These are phyloP conservation scores for Trachelus troglodyta DNA, from an alignment of 2,888 invertebrate species.

Conservation along the genomic window DNA sequence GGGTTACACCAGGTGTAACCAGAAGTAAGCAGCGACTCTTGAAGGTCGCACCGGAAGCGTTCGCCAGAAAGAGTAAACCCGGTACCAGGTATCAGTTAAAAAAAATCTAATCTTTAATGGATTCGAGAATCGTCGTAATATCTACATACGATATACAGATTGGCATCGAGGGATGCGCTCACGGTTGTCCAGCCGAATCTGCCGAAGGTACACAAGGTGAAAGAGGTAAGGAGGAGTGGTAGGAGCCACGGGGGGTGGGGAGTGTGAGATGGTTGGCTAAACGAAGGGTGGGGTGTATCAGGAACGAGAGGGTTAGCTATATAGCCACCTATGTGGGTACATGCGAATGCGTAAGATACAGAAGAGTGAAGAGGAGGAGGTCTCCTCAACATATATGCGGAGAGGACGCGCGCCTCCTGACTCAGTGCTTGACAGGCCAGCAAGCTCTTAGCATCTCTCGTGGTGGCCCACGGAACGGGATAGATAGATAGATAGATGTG, in stretches of 20 bases:
- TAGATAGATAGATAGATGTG: neutral
- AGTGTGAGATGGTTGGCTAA: neutral
- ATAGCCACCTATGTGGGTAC: conserved; percentile 34
- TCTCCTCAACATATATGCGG: conserved; percentile 62
- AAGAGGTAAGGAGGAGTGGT: conserved; percentile 2
- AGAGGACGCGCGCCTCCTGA: conserved; percentile 63
- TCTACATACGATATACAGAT: neutral
- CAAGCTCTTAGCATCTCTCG: conserved; percentile 62
- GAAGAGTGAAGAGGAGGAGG: conserved; percentile 49
- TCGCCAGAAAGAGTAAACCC: neutral
- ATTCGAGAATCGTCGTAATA: neutral
- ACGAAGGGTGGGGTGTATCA: conserved; percentile 16
- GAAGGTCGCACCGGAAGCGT: neutral
- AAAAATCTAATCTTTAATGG: neutral
- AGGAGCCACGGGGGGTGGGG: neutral
- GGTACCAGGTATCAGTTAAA: neutral
- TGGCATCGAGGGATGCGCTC: neutral
- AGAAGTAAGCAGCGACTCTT: neutral
- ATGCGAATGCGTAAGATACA: conserved; percentile 56
- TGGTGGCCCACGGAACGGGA: conserved; percentile 15
- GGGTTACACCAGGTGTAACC: neutral
- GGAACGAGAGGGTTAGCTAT: conserved; percentile 36
- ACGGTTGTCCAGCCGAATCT: neutral
- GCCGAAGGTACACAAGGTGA: neutral
- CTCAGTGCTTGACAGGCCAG: conserved; percentile 65